Conservation (phyloP, 2,888 invertebrate genomes). For the Nesidiocoris tenuis region DNA sequence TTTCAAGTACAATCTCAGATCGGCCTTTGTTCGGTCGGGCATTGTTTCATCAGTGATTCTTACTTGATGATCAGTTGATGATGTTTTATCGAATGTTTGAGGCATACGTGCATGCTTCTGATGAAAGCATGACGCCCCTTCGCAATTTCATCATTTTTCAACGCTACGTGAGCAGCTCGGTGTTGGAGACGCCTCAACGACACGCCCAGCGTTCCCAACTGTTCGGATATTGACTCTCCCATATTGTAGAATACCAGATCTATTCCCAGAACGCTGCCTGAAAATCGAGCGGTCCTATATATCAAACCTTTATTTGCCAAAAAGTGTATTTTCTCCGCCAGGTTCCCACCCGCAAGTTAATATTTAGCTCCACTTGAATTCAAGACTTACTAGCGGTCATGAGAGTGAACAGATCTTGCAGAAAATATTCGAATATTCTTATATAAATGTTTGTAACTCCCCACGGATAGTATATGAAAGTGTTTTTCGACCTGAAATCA, state of each 20-base stretch:
- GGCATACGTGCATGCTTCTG: neutral
- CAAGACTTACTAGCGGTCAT: conserved; percentile 19
- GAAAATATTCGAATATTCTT: neutral
- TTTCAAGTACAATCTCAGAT: too few species aligned
- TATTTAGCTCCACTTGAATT: too few species aligned
- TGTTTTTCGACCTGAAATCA: conserved; percentile 8
- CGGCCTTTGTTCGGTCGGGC: too few species aligned
- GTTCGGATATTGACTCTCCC: conserved; percentile 3
- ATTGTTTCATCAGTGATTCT: neutral
- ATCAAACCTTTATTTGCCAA: too few species aligned
- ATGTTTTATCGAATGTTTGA: conserved; percentile 26
- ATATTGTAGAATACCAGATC: conserved; percentile 5
- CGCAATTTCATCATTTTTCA: neutral
- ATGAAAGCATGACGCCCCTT: neutral
- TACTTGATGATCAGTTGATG: conserved; percentile 13
- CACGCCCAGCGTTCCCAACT: conserved; percentile 12
- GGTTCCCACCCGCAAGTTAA: too few species aligned
- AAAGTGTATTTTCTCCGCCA: too few species aligned
- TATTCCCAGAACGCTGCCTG: conserved; percentile 19
- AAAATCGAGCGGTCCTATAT: too few species aligned
- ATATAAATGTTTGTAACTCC: neutral
- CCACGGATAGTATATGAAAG: conserved; percentile 17
- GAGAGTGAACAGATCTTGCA: conserved; percentile 5
- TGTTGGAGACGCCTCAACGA: neutral
- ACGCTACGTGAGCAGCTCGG: neutral